phyloP scores from a whole-genome alignment of 2,888 invertebrate species.

The Aphodius granarius region DNA sequence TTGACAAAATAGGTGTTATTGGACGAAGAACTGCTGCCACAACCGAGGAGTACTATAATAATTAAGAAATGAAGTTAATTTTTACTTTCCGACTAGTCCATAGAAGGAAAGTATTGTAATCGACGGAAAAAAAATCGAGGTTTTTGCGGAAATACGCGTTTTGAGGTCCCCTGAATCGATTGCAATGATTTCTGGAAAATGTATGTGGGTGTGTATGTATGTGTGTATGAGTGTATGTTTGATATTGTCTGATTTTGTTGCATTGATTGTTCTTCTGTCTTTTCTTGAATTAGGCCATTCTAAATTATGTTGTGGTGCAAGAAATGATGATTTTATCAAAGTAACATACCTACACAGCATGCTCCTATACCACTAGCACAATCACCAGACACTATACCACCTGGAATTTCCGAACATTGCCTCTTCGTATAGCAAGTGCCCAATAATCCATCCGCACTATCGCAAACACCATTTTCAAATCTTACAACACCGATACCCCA shows the following conservation, averaged over 20 bases:
- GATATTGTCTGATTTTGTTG: background rate
- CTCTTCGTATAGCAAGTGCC: constrained; percentile 79
- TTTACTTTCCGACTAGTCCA: background rate
- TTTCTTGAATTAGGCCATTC: too few species aligned
- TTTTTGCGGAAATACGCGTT: too few species aligned
- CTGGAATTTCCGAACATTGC: constrained; percentile 69
- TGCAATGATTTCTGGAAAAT: too few species aligned
- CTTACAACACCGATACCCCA: constrained; percentile 43
- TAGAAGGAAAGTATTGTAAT: too few species aligned
- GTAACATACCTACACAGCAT: constrained; percentile 78
- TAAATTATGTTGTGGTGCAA: too few species aligned
- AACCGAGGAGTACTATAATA: constrained; percentile 68
- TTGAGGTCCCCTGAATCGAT: too few species aligned
- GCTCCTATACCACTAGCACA: constrained; percentile 73
- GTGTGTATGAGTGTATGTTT: background rate
- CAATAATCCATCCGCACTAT: constrained; percentile 64
- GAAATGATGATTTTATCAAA: background rate
- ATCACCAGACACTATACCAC: constrained; percentile 69
- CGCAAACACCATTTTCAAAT: constrained; percentile 72
- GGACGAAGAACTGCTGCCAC: constrained; percentile 69
- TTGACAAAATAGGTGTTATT: constrained; percentile 87
- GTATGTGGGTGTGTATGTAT: too few species aligned
- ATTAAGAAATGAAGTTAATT: constrained; percentile 8
- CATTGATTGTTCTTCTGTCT: too few species aligned
- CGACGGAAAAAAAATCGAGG: too few species aligned